Conservation (phyloP, 1,140 invertebrate species). For the Plodia interpunctella region DNA sequence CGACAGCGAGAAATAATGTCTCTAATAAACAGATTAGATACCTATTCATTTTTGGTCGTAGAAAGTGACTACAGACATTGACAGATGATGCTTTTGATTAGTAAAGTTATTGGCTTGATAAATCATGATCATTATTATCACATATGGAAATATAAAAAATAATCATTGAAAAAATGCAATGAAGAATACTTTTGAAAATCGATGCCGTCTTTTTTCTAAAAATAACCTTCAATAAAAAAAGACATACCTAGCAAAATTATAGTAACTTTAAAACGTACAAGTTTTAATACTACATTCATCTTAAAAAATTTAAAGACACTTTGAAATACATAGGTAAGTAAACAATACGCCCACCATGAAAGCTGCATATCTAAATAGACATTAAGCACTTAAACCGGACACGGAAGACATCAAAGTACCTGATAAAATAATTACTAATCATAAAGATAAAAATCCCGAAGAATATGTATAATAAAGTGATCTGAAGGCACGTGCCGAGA, state of each 20-base stretch:
- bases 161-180: no score
- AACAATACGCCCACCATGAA: slow-evolving; percentile 44
- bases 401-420: slow-evolving; percentile 51
- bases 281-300: no score
- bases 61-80: slow-evolving; percentile 50
- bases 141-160: no score
- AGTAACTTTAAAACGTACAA: no score
- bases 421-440: slow-evolving; percentile 58
- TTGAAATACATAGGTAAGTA: slow-evolving; percentile 43
- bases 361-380: slow-evolving; percentile 39
- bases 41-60: slow-evolving; percentile 43
- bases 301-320: background rate
- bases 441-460: slow-evolving; percentile 45
- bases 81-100: slow-evolving; percentile 42
- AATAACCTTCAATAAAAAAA: no score
- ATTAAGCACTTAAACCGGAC: slow-evolving; percentile 38
- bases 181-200: no score
- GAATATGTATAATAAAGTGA: slow-evolving; percentile 65
- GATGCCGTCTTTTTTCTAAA: no score
- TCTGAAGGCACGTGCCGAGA: slow-evolving; percentile 51
- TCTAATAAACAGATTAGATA: slow-evolving; percentile 60
- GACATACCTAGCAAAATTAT: no score
- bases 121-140: background rate
- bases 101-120: background rate
- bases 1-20: slow-evolving; percentile 61